These are phyloP conservation scores for Parazoanthus swiftii DNA, from an alignment of 92 coral and sea anemone species.

Conservation along the genomic window DNA sequence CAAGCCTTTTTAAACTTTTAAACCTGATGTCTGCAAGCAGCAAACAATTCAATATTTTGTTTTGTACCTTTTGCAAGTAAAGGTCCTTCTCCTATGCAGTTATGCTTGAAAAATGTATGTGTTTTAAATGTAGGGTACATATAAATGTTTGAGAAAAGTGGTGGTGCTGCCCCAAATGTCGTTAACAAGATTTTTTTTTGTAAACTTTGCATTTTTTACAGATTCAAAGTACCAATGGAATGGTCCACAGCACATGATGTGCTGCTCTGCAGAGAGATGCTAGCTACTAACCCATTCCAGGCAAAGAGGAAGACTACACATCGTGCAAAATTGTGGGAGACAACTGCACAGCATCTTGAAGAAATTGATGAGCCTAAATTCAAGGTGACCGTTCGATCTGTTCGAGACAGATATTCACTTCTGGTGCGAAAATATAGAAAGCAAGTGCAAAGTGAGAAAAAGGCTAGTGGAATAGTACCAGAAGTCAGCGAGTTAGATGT, in stretches of 20 bases:
- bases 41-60: background rate
- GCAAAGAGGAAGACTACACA: constrained; percentile 54
- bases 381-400: constrained; percentile 54
- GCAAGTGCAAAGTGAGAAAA: constrained; percentile 50
- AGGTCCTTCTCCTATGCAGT: background rate
- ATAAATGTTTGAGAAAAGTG: constrained; percentile 1
- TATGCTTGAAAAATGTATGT: background rate
- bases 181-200: background rate
- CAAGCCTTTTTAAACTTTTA: background rate
- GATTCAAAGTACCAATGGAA: constrained; percentile 52
- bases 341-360: constrained; percentile 52
- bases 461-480: constrained; percentile 47
- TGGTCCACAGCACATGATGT: constrained; percentile 56
- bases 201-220: background rate
- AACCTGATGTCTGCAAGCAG: background rate
- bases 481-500: constrained; percentile 59
- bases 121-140: background rate
- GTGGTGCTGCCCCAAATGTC: constrained; percentile 3
- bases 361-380: constrained; percentile 45
- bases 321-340: constrained; percentile 56
- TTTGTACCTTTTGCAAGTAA: constrained; percentile 17
- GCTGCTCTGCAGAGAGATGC: constrained; percentile 55
- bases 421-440: constrained; percentile 51
- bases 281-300: constrained; percentile 51
- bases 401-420: constrained; percentile 58